These are phyloP conservation scores for Pelodiscus sinensis DNA, from an alignment of 2,113 vertebrate species.

Conservation along the genomic window DNA sequence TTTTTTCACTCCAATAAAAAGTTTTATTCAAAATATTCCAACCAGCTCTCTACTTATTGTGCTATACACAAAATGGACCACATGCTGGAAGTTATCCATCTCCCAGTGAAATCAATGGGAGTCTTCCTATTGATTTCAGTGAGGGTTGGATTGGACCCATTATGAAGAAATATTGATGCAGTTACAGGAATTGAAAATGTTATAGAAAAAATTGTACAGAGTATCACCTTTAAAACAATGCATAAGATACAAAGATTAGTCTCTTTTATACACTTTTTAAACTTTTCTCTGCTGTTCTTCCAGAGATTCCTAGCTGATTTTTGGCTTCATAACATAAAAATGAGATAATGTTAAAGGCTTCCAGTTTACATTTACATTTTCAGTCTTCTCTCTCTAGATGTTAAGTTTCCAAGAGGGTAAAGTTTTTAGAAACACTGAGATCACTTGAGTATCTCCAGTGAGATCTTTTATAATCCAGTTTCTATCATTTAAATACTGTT, in stretches of 20 bases:
- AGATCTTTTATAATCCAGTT: not conserved
- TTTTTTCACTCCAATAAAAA: not conserved
- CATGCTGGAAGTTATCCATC: not conserved
- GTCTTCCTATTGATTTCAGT: fast-evolving
- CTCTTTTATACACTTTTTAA: not conserved
- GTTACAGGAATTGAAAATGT: not conserved
- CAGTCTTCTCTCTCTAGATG: not conserved
- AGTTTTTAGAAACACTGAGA: constrained; percentile 23
- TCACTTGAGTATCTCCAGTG: constrained; percentile 10
- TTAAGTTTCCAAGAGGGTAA: not conserved
- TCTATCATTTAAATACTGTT: constrained; percentile 48
- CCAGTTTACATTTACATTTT: not conserved
- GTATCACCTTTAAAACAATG: not conserved
- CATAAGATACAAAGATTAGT: not conserved
- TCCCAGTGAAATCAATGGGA: not conserved
- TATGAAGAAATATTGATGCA: not conserved
- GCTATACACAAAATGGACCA: not conserved
- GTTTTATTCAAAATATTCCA: not conserved
- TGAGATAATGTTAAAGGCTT: not conserved
- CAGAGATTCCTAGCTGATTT: fast-evolving
- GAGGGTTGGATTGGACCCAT: not conserved
- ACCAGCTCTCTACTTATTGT: fast-evolving
- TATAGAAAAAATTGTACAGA: not conserved
- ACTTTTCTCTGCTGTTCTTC: not conserved
- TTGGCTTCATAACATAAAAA: not conserved